Conservation (phyloP, 1,140 invertebrate species). For the Drosophila leontia region DNA sequence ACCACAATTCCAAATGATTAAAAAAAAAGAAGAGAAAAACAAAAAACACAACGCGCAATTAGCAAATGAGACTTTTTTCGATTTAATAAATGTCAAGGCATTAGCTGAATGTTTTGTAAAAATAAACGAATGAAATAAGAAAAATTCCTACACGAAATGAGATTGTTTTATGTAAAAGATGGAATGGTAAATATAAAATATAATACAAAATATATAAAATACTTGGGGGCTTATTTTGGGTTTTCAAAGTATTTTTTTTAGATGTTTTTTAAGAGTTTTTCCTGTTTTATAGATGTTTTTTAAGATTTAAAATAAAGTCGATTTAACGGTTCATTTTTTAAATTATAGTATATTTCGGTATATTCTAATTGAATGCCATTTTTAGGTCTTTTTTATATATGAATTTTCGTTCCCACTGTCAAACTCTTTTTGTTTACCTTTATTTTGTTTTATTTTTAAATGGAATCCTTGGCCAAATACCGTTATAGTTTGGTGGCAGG, state of each 20-base stretch:
- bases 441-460: conserved; percentile 12
- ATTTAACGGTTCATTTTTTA: neutral
- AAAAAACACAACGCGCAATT: conserved; percentile 69
- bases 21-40: conserved; percentile 6
- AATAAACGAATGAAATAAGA: conserved; percentile 60
- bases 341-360: conserved; percentile 3
- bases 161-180: neutral
- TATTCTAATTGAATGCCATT: neutral
- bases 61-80: conserved; percentile 74
- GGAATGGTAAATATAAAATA: neutral
- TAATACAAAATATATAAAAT: no score
- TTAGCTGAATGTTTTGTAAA: conserved; percentile 60
- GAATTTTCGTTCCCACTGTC: neutral
- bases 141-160: neutral
- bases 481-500: conserved; percentile 77
- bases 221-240: neutral
- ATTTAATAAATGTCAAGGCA: conserved; percentile 61
- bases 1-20: conserved; percentile 59
- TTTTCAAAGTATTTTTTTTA: neutral
- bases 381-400: neutral
- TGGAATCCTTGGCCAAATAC: conserved; percentile 55
- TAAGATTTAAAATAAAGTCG: neutral
- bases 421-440: neutral
- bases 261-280: neutral
- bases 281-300: neutral